Evolutionary conservation across 1,140 invertebrate species (phyloP).

Genomic region (Achroia grisella): DNA sequence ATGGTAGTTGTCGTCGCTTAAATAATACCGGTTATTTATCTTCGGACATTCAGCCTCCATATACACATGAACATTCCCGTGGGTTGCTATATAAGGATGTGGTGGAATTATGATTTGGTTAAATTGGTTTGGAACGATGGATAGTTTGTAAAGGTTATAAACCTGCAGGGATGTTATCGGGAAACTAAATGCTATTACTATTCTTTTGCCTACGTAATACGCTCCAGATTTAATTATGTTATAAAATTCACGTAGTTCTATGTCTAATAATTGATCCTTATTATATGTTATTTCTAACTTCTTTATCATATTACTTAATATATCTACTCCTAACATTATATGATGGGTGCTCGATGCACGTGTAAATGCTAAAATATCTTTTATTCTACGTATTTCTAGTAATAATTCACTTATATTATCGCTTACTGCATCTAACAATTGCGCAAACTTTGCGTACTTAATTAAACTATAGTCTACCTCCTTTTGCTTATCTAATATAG

Average conservation of each 20-base stretch:
- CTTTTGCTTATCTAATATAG: no score
- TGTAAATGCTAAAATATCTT: conserved; percentile 15
- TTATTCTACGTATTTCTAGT: conserved; percentile 6
- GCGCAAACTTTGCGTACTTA: conserved; percentile 3
- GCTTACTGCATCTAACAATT: conserved; percentile 7
- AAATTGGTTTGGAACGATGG: conserved; percentile 15
- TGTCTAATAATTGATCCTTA: background rate
- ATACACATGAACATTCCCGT: conserved; percentile 23
- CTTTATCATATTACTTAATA: background rate
- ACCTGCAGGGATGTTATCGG: conserved; percentile 11
- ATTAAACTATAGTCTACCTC: no score
- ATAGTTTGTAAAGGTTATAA: conserved; percentile 20
- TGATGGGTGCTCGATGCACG: no score
- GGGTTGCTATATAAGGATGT: conserved; percentile 25
- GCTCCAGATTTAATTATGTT: no score
- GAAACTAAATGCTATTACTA: no score
- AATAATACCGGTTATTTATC: conserved; percentile 17
- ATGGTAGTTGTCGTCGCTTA: background rate
- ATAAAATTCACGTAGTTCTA: no score
- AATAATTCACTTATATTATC: conserved; percentile 9
- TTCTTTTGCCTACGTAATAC: no score
- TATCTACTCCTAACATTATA: conserved; percentile 5
- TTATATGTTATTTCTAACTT: background rate
- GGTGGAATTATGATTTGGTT: conserved; percentile 19
- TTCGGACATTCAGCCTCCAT: conserved; percentile 24